Evolutionary conservation across 2,797 vertebrate species (phyloP).

Genomic region (Champsocephalus gunnari): DNA sequence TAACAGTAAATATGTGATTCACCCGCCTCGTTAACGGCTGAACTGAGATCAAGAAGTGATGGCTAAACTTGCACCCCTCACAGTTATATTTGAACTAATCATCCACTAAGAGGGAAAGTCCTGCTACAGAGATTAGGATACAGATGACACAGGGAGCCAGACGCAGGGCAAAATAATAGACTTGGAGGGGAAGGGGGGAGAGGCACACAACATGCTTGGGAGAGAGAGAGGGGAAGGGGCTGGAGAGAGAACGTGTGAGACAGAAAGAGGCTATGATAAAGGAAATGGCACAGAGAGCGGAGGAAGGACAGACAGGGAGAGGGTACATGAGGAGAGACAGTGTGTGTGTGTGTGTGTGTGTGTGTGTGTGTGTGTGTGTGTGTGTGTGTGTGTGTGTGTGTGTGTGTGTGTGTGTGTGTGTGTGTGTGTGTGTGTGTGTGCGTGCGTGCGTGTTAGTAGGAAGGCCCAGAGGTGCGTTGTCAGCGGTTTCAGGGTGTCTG

Average conservation of each 20-base stretch:
- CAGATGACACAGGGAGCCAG: conserved; percentile 49
- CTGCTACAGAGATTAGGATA: conserved; percentile 42
- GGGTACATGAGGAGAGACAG: conserved; percentile 40
- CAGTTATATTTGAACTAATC: conserved; percentile 59
- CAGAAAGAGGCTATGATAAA: conserved; percentile 47
- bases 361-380: conserved; percentile 25
- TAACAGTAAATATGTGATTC: conserved; percentile 72
- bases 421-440: conserved; percentile 30
- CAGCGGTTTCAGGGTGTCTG: conserved; percentile 78
- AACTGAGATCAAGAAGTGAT: conserved; percentile 61
- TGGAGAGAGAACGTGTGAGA: conserved; percentile 27
- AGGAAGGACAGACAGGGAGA: conserved; percentile 52
- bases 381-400: conserved; percentile 6
- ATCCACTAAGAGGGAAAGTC: conserved; percentile 55
- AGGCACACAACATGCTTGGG: conserved; percentile 9
- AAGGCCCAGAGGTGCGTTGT: conserved; percentile 69
- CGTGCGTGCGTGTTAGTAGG: conserved; percentile 30
- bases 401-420: conserved; percentile 30
- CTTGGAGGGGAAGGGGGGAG: conserved; percentile 7
- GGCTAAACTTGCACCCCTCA: conserved; percentile 34
- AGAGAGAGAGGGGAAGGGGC: conserved; percentile 20
- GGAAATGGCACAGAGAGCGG: conserved; percentile 57
- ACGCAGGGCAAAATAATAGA: conserved; percentile 16
- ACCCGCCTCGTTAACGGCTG: conserved; percentile 65
- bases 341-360: conserved; percentile 16